Evolutionary conservation across 1,140 invertebrate genomes (phyloP), one percentile per base, ranked within the genome.

Genomic region (Magallana gigas): DNA sequence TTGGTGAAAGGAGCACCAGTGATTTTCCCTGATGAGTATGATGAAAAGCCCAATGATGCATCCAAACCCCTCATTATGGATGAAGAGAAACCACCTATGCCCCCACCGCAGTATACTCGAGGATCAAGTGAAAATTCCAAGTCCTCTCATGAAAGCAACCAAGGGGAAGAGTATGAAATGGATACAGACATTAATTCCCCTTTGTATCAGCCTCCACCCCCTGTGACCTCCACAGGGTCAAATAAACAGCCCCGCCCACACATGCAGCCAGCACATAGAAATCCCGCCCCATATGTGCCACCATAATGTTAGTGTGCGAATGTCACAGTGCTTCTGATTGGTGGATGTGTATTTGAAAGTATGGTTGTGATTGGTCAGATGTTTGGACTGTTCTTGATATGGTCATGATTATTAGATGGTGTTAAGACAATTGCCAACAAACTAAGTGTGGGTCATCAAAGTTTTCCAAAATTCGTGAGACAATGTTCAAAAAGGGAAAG

Each of bases 21-120:
- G 8, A 99, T 99, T 90, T 98, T 99, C 94, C 94, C 95, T 94
- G 98, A 99, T 94, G 98, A 99, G 94, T 95, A 98, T 14, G 98
- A 99, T 92, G 98, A 98, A 92, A 97, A 98, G 92, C 97, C 97
- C 1, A 94, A 93, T 86, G 96, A 97, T 57, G 97, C 97, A 57
- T 97, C 98, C 91, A 98, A 98, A 95, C 98, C 98, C 1, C 96
- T 99, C 1, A 98, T 99, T 89, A 96, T 98, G 94, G 97, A 98
- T 90, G 98, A 98, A 90, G 98, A 98, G 93, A 98, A 98, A 93
- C 98, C 98, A 56, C 98, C 98, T 0, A 94, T 98, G 86, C 96
- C 97, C 8, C 97, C 97, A 6, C 97, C 97, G 0, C 96, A 97
- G 85, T 97, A 97, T 92, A 96, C 96, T 89, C 96, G 96, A 87